Conservation (phyloP, 2,888 invertebrate species). For the Ornithoptera priamus region DNA sequence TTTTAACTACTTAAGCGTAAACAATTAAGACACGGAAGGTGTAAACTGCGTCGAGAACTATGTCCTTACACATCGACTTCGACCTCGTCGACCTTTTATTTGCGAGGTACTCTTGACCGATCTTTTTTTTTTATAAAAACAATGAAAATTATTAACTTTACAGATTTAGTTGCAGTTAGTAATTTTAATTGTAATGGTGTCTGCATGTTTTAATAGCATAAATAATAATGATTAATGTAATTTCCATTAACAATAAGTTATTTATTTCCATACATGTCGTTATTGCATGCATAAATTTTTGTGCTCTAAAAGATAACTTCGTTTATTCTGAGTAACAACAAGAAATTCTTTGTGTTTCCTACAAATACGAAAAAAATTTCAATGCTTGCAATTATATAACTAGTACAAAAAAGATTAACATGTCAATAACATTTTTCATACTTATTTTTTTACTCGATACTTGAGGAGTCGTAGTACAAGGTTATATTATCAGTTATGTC, state of each 20-base stretch:
- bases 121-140: neutral
- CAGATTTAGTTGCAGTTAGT: neutral
- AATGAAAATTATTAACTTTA: neutral
- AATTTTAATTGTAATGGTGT: neutral
- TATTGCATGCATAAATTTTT: neutral
- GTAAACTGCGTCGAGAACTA: neutral
- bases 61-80: neutral
- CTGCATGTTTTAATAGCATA: neutral
- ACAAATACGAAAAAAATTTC: neutral
- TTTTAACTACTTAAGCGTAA: neutral
- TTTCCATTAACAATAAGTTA: neutral
- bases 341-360: neutral
- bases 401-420: neutral
- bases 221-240: neutral
- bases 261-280: neutral
- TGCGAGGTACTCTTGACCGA: neutral
- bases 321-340: neutral
- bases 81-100: neutral
- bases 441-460: neutral
- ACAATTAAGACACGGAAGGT: neutral
- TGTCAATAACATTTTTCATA: neutral
- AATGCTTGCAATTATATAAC: neutral
- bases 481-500: neutral
- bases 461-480: neutral
- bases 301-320: neutral